A percentile compares a stretch with the other conserved stretches of the same genome.
Evolutionary conservation across 2,797 vertebrate genomes (phyloP).

Genomic region (Phaenicophaeus curvirostris): DNA sequence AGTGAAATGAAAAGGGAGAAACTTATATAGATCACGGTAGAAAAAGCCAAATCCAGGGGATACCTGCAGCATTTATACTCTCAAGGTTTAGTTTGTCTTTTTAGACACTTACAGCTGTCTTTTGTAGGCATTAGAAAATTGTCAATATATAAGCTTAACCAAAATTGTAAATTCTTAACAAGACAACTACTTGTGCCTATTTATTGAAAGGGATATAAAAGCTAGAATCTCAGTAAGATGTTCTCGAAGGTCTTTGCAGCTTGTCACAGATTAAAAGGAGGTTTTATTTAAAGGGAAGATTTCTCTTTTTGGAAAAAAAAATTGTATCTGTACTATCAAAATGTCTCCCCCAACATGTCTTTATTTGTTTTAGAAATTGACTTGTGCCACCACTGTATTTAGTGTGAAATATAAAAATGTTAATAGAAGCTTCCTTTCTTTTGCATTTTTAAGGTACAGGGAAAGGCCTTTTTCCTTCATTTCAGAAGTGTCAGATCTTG

Average conservation of each 20-base stretch:
- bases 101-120: not conserved
- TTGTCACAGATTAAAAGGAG: not conserved
- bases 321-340: not conserved
- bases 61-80: not conserved
- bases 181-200: not conserved
- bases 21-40: not conserved
- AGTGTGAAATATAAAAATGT: not conserved
- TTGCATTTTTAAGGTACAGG: not conserved
- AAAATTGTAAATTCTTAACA: not conserved
- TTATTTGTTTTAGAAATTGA: not conserved
- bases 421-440: not conserved
- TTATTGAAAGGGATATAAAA: not conserved
- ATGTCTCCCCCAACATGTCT: not conserved
- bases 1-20: slow-evolving; percentile 6
- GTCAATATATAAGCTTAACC: not conserved
- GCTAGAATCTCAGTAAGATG: not conserved
- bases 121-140: not conserved
- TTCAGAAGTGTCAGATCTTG: not conserved
- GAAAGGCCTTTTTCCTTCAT: not conserved
- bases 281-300: not conserved
- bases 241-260: not conserved
- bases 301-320: not conserved
- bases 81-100: not conserved
- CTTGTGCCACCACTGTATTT: not conserved
- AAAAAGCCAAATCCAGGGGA: not conserved